Conservation (phyloP, 30 jellyfish, hydroid and myxozoan genomes). For the Hydractinia echinata region DNA sequence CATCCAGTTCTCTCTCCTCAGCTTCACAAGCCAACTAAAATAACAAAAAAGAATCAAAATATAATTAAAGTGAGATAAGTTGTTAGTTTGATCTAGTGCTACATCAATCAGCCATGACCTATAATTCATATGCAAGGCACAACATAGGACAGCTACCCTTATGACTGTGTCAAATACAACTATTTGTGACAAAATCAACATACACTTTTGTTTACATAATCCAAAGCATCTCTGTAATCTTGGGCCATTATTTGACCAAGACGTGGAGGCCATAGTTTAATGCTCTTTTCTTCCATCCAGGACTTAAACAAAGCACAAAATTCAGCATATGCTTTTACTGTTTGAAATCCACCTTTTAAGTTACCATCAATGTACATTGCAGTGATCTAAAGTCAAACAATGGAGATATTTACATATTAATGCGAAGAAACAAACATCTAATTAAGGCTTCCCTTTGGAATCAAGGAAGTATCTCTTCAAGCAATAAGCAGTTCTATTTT, state of each 20-base stretch:
- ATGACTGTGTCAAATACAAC: background rate
- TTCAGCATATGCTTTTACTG: constrained; percentile 88
- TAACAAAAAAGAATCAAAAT: background rate
- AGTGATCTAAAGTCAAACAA: constrained; percentile 59
- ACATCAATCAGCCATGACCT: background rate
- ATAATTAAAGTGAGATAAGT: background rate
- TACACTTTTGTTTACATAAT: constrained; percentile 82
- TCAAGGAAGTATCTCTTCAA: too few species aligned
- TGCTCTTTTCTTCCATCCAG: constrained; percentile 82
- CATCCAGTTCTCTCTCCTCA: constrained; percentile 67
- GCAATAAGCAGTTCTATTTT: too few species aligned
- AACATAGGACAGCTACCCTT: background rate
- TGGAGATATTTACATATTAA: background rate
- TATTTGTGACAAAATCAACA: background rate
- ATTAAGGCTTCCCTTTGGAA: too few species aligned
- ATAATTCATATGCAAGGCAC: background rate
- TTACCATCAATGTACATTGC: constrained; percentile 97
- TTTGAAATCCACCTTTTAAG: constrained; percentile 93
- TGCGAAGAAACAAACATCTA: too few species aligned
- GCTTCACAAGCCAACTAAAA: constrained; percentile 73
- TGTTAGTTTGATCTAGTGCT: background rate
- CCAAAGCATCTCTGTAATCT: constrained; percentile 88
- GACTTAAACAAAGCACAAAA: constrained; percentile 82
- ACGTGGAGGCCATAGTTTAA: constrained; percentile 89
- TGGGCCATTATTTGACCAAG: constrained; percentile 81